These are phyloP conservation scores for Crematogaster levior DNA, from an alignment of 2,888 invertebrate genomes.

Conservation along the genomic window DNA sequence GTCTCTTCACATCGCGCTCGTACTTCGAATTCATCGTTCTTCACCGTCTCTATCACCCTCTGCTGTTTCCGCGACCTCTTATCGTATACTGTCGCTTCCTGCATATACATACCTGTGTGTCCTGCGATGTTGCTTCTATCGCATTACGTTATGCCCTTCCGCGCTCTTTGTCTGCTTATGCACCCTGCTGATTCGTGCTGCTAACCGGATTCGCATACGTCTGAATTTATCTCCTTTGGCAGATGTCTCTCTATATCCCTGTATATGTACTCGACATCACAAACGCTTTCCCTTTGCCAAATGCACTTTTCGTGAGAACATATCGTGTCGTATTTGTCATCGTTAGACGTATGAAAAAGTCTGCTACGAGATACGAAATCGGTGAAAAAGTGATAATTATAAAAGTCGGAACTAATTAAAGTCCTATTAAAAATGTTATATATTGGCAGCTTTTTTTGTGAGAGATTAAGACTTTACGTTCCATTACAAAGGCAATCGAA, in stretches of 20 bases:
- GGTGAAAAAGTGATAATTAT: background rate
- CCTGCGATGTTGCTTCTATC: conserved; percentile 38
- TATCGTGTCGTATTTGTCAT: background rate
- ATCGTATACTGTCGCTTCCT: conserved; percentile 32
- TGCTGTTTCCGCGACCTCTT: conserved; percentile 45
- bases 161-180: conserved; percentile 49
- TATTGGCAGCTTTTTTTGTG: background rate
- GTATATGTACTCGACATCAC: background rate
- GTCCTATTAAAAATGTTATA: background rate
- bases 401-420: background rate
- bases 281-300: conserved; percentile 11
- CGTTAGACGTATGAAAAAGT: background rate
- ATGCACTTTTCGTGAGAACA: conserved; percentile 7
- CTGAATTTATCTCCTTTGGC: conserved; percentile 51
- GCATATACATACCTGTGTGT: conserved; percentile 20
- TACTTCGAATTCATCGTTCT: conserved; percentile 33
- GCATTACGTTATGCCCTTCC: conserved; percentile 47
- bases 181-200: conserved; percentile 41
- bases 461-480: background rate
- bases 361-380: background rate
- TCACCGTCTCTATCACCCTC: conserved; percentile 7
- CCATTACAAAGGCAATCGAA: background rate
- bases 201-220: conserved; percentile 50
- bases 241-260: conserved; percentile 1
- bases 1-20: background rate